Percentiles rank a stretch among this genome's conserved stretches.
Conservation (phyloP, 1,140 invertebrate genomes). For the Drosophila pseudoobscura region DNA sequence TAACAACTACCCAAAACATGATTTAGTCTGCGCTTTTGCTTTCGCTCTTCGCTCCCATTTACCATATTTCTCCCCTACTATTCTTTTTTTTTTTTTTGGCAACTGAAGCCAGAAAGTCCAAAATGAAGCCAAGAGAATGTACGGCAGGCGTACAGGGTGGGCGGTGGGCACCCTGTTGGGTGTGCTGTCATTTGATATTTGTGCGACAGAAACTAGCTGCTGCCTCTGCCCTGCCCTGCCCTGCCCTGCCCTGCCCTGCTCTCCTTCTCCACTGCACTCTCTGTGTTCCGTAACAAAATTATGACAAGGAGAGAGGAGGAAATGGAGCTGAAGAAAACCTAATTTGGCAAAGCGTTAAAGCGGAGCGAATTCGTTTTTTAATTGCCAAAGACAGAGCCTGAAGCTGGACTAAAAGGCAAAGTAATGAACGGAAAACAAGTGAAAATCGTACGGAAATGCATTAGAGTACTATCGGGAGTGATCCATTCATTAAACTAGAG, state of each 20-base stretch:
- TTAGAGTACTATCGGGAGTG: no score
- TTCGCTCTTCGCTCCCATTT: slow-evolving; percentile 16
- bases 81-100: slow-evolving; percentile 52
- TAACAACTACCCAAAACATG: slow-evolving; percentile 39
- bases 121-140: slow-evolving; percentile 78
- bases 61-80: slow-evolving; percentile 5
- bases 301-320: slow-evolving; percentile 42
- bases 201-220: slow-evolving; percentile 76
- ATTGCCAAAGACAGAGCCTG: slow-evolving; percentile 55
- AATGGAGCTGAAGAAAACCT: slow-evolving; percentile 39
- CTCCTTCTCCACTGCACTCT: slow-evolving; percentile 15
- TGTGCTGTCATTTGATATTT: slow-evolving; percentile 73
- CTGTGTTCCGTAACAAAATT: slow-evolving; percentile 73
- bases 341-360: slow-evolving; percentile 66
- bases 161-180: slow-evolving; percentile 14
- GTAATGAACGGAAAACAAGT: no score
- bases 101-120: slow-evolving; percentile 75
- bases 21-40: slow-evolving; percentile 57
- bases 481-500: no score
- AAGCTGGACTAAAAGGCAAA: not conserved
- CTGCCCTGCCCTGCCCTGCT: not conserved
- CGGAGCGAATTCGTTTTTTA: slow-evolving; percentile 74
- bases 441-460: no score
- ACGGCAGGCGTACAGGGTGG: slow-evolving; percentile 9
- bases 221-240: not conserved